Evolutionary conservation across 1,140 invertebrate species (phyloP).

Genomic region (Trinorchestia longiramus): DNA sequence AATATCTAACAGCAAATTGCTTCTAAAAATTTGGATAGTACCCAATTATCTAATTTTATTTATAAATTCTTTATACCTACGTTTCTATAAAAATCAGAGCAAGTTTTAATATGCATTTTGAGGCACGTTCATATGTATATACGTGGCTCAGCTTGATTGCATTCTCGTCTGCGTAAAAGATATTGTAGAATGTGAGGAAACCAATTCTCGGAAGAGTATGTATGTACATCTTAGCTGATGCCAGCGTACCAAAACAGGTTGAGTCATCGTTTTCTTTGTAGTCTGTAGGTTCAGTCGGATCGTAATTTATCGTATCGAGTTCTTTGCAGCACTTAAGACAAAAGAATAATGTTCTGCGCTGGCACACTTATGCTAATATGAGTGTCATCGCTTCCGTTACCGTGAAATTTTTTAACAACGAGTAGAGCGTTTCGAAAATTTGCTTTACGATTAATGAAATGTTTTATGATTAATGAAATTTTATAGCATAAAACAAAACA

Average conservation of each 20-base stretch:
- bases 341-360: neutral
- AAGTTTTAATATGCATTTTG: too few species aligned
- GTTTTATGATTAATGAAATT: neutral
- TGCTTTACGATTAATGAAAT: neutral
- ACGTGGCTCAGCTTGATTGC: neutral
- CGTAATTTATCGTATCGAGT: neutral
- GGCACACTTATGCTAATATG: neutral
- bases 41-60: too few species aligned
- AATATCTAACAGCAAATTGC: too few species aligned
- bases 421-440: neutral
- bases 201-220: neutral
- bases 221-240: neutral
- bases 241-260: neutral
- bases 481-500: neutral
- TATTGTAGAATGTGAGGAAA: neutral
- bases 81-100: too few species aligned
- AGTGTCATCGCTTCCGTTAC: neutral
- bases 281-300: neutral
- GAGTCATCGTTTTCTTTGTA: neutral
- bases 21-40: too few species aligned
- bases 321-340: neutral
- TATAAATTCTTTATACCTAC: too few species aligned
- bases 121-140: neutral
- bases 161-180: neutral
- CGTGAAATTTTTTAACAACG: neutral